Percentiles rank a stretch among this genome's conserved stretches.
Evolutionary conservation across 64 coral and sea anemone genomes (phyloP).

Genomic region (Stichodactyla mertensii): DNA sequence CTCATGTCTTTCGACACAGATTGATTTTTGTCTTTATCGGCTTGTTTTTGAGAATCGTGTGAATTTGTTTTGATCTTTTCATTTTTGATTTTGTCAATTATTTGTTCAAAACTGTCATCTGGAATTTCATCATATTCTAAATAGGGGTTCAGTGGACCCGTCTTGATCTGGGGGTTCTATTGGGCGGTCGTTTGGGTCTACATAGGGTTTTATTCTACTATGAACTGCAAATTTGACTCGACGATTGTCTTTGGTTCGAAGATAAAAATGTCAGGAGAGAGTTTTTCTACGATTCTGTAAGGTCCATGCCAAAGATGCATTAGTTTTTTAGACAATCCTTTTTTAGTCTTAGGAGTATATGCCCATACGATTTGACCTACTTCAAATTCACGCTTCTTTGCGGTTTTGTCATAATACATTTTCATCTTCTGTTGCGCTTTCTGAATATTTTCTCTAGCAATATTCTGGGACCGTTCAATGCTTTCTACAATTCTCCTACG

Average conservation of each 20-base stretch:
- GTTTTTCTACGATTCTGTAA: constrained; percentile 32
- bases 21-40: too few relatives aligned
- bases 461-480: constrained; percentile 28
- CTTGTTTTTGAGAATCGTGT: too few relatives aligned
- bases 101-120: constrained; percentile 15
- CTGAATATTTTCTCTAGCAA: constrained; percentile 49
- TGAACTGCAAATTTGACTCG: constrained; percentile 37
- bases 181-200: constrained; percentile 44
- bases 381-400: background rate
- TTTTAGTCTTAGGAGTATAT: constrained; percentile 21
- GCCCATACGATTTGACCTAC: constrained; percentile 36
- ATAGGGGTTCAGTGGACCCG: constrained; percentile 20
- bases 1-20: too few relatives aligned
- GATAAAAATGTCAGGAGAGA: constrained; percentile 35
- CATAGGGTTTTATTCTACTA: constrained; percentile 41
- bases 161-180: constrained; percentile 36
- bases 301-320: constrained; percentile 41
- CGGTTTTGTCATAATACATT: constrained; percentile 10
- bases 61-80: too few relatives aligned
- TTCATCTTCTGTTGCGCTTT: constrained; percentile 53
- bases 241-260: constrained; percentile 24
- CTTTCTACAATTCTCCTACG: constrained; percentile 25
- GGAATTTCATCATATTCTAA: constrained; percentile 37
- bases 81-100: background rate
- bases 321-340: constrained; percentile 37